Conservation (phyloP, 2,113 vertebrate species). For the Vidua chalybeata region DNA sequence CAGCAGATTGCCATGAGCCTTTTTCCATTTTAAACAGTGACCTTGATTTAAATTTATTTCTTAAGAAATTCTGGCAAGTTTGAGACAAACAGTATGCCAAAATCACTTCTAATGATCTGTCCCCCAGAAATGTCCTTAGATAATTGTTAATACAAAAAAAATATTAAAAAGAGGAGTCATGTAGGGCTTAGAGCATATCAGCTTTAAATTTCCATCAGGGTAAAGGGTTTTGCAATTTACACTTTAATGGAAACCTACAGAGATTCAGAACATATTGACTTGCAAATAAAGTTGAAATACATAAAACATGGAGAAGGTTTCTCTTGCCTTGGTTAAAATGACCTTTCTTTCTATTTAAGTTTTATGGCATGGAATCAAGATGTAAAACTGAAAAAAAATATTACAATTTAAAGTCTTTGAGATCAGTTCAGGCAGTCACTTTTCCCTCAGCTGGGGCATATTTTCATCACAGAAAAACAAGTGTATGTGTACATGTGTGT, state of each 20-base stretch:
- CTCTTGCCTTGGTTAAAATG: not conserved
- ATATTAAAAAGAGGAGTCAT: not conserved
- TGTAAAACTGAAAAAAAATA: not conserved
- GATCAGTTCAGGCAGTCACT: not conserved
- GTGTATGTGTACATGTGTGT: not conserved
- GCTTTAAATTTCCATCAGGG: not conserved
- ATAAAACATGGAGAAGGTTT: conserved; percentile 34
- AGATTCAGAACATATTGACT: conserved; percentile 45
- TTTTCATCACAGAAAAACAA: not conserved
- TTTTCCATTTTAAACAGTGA: not conserved
- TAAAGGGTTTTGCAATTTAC: conserved; percentile 44
- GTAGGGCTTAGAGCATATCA: not conserved
- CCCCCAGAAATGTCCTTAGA: not conserved
- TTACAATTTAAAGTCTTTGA: not conserved
- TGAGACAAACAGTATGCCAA: not conserved
- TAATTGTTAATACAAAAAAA: conserved; percentile 11
- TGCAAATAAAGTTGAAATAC: conserved; percentile 52
- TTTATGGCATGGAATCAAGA: conserved; percentile 19
- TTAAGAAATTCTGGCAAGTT: not conserved
- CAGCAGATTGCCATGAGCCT: not conserved
- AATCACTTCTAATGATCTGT: not conserved
- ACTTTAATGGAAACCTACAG: conserved; percentile 19
- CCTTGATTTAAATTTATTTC: conserved; percentile 6
- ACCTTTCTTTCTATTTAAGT: conserved; percentile 3
- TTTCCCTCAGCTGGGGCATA: not conserved